Conservation (phyloP, 2,113 vertebrate species). For the Chloroceryle aenea region DNA sequence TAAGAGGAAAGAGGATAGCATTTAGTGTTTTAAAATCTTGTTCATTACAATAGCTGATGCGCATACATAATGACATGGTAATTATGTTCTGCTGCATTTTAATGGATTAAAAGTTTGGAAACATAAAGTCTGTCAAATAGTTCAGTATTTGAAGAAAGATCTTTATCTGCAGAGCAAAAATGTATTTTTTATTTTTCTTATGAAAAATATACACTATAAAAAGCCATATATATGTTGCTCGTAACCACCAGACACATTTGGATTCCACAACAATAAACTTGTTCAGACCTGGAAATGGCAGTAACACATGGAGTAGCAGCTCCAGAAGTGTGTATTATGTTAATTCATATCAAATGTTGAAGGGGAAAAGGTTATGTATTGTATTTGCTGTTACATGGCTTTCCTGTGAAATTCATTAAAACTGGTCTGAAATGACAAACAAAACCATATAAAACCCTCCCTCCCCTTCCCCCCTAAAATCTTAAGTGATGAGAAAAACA, state of each 20-base stretch:
- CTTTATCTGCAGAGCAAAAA: background rate
- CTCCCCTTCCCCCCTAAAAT: background rate
- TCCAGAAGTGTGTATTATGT: background rate
- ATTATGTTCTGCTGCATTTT: background rate
- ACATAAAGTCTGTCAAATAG: background rate
- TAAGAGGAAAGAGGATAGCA: background rate
- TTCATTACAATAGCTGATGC: background rate
- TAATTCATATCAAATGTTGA: background rate
- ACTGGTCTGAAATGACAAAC: background rate
- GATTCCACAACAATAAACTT: background rate
- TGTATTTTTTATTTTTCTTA: background rate
- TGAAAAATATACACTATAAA: background rate
- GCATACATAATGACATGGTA: background rate
- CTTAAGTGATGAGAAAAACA: background rate
- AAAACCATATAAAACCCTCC: background rate
- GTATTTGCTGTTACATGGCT: background rate
- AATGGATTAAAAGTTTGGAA: background rate
- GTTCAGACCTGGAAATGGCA: background rate
- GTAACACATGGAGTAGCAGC: background rate
- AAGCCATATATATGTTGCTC: background rate
- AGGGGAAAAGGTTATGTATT: fast-evolving
- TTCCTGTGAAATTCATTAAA: background rate
- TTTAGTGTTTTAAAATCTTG: background rate
- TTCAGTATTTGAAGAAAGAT: background rate
- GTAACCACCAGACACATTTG: background rate